Conservation (phyloP, 2,888 invertebrate species). For the Scrobipalpa costella region DNA sequence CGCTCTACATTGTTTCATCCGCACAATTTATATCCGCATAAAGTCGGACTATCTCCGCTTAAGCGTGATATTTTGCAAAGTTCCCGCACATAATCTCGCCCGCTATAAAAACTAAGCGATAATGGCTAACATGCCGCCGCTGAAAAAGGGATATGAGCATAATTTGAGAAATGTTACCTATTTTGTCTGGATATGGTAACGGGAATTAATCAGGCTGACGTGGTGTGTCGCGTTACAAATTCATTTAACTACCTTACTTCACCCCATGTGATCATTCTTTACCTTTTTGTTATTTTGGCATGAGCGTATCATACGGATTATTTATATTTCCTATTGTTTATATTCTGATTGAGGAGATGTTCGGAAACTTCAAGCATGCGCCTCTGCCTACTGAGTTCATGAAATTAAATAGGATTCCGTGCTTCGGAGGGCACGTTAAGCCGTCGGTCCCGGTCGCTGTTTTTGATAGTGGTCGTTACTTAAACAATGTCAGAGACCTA, state of each 20-base stretch:
- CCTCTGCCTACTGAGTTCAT: too few species aligned
- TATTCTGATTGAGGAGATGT: too few species aligned
- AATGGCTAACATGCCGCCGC: constrained; percentile 9
- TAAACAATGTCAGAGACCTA: too few species aligned
- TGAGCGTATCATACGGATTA: too few species aligned
- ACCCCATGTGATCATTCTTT: constrained; percentile 7
- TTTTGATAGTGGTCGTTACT: too few species aligned
- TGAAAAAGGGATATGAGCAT: constrained; percentile 4
- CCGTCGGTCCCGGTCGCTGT: too few species aligned
- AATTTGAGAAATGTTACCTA: constrained; percentile 5
- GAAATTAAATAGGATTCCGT: too few species aligned
- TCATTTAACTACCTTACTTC: constrained; percentile 4
- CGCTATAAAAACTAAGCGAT: constrained; percentile 22
- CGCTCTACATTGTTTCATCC: constrained; percentile 53
- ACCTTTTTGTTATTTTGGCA: constrained; percentile 7
- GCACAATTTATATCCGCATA: constrained; percentile 58
- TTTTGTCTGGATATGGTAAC: constrained; percentile 14
- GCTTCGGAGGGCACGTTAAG: too few species aligned
- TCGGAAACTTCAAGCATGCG: too few species aligned
- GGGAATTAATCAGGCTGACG: constrained; percentile 1
- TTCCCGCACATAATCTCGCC: constrained; percentile 17
- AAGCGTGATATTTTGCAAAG: constrained; percentile 48
- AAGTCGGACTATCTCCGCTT: constrained; percentile 48
- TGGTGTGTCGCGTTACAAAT: constrained; percentile 1
- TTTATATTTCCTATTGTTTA: too few species aligned